Evolutionary conservation across 92 coral and sea anemone genomes (phyloP), one percentile per base, ranked within the genome.

Genomic region (Siderastrea siderea): DNA sequence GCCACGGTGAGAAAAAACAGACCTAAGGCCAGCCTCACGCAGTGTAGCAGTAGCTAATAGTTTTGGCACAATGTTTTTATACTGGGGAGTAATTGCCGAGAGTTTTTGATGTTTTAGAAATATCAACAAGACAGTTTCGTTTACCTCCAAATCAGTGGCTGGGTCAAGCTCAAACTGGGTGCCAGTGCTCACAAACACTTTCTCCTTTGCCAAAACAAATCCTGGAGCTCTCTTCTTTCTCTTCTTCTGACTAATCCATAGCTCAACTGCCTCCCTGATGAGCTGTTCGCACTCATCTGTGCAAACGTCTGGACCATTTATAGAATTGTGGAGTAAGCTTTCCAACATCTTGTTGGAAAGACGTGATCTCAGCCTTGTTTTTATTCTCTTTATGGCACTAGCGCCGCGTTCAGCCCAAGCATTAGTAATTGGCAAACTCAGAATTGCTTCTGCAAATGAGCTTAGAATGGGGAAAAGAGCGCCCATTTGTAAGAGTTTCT

Each of bases 181-280:
- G 15, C 82, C 83, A 75, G 89, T 85, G 89, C 64, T 52, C 83
- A 75, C 83, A 75, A 85, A 85, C 89, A 75, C 89, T 52, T 48
- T 85, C 89, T 66, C 64, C 50, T 74, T 55, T 63, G 83, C 48
- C 71, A 79, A 74, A 75, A 76, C 61, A 51, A 50, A 85, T 62
- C 75, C 75, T 48, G 79, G 78, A 62, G 63, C 38, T 69, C 87
- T 74, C 60, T 84, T 74, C 66, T 15, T 75, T 76, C 65, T 85
- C 71, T 43, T 85, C 63, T 64, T 85, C 71, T 85, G 78, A n/a
- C 47, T 64, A 64, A 70, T 75, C 88, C 88, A 75, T 84, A 84
- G 65, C 16, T 74, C 17, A 84, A 73, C 54, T 26, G 88, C 88
- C 16, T 46, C 82, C 64, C 74, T 55, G 19, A 84, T 74, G 75